Percentiles rank a stretch among this genome's conserved stretches.
Conservation (phyloP, 2,113 vertebrate genomes). For the Pelmatolapia mariae region DNA sequence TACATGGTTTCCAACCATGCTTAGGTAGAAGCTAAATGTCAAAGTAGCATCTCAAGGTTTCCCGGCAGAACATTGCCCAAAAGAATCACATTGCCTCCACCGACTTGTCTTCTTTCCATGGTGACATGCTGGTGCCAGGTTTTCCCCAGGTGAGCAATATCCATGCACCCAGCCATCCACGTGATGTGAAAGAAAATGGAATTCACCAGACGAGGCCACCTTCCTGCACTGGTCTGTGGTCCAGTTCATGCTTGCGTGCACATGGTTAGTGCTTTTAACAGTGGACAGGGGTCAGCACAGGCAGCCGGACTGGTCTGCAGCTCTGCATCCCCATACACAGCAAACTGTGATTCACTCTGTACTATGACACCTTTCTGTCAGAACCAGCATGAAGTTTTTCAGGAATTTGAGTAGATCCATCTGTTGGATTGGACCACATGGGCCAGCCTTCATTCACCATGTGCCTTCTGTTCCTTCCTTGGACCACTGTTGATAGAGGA, state of each 20-base stretch:
- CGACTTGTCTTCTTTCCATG: neutral
- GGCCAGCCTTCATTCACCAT: neutral
- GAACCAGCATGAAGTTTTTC: neutral
- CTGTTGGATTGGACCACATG: neutral
- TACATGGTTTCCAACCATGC: neutral
- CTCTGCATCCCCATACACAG: neutral
- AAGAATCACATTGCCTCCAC: neutral
- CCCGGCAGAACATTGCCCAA: neutral
- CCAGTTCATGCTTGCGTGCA: rapidly evolving
- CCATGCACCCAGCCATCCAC: neutral
- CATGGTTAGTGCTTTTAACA: neutral
- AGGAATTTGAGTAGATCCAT: neutral
- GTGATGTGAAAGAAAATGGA: neutral
- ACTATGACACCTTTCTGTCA: neutral
- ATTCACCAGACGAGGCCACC: rapidly evolving
- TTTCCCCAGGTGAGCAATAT: neutral
- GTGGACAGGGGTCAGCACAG: rapidly evolving
- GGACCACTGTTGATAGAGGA: neutral
- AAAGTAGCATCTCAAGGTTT: neutral
- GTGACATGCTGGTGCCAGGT: rapidly evolving
- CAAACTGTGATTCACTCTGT: neutral
- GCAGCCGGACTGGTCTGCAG: neutral
- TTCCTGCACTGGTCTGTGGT: neutral
- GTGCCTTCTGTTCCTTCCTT: neutral
- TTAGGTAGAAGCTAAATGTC: neutral